Conservation (phyloP, 2,888 invertebrate genomes). For the Orchestes rusci region DNA sequence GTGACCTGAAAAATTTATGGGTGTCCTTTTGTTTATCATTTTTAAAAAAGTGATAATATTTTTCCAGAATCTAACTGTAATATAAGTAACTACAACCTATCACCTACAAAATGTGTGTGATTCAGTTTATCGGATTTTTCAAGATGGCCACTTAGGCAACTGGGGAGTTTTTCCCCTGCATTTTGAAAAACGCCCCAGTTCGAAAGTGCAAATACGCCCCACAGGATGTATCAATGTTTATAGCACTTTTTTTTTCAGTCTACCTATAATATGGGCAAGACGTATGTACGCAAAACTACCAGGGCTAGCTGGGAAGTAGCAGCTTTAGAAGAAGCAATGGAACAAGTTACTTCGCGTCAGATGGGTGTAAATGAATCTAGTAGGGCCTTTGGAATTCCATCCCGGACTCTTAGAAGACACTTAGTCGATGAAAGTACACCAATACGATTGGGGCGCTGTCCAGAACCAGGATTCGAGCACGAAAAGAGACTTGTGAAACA, state of each 20-base stretch:
- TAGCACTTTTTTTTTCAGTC: not conserved
- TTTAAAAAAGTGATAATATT: too few species aligned
- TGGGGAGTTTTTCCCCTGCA: too few species aligned
- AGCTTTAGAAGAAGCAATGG: not conserved
- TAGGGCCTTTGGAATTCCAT: conserved; percentile 4
- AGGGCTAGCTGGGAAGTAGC: not conserved
- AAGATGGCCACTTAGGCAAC: too few species aligned
- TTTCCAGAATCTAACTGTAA: too few species aligned
- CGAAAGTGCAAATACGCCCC: too few species aligned
- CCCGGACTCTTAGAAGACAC: conserved; percentile 1
- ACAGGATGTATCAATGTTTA: not conserved
- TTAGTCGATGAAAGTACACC: not conserved
- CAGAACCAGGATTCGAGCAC: not conserved
- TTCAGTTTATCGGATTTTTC: too few species aligned
- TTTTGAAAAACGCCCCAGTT: too few species aligned
- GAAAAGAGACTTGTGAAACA: conserved; percentile 3
- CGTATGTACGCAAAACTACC: not conserved
- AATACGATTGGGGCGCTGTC: not conserved
- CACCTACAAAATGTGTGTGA: too few species aligned
- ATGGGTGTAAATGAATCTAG: not conserved
- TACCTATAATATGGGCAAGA: not conserved
- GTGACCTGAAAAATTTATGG: too few species aligned
- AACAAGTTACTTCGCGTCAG: not conserved
- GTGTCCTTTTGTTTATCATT: too few species aligned
- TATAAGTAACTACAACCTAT: too few species aligned